These are phyloP conservation scores for Iphiclides podalirius DNA, from an alignment of 2,888 invertebrate genomes.

Conservation along the genomic window DNA sequence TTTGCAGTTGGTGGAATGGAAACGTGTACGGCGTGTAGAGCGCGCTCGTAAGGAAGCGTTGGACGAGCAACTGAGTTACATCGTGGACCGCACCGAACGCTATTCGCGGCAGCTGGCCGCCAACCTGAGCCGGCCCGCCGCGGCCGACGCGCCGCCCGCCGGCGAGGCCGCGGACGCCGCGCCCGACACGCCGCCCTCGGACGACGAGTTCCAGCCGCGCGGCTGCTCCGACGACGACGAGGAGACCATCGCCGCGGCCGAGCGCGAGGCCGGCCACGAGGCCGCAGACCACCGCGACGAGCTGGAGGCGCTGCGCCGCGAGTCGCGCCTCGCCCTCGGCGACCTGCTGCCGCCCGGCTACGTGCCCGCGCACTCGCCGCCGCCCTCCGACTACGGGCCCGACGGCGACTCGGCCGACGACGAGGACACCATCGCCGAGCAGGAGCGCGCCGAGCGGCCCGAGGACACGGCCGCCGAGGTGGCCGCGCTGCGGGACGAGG, in stretches of 20 bases:
- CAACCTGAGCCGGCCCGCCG: slow-evolving; percentile 80
- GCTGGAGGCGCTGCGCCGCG: slow-evolving; percentile 91
- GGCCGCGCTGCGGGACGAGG: slow-evolving; percentile 88
- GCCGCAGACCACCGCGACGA: slow-evolving; percentile 83
- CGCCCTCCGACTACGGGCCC: slow-evolving; percentile 86
- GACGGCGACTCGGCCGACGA: slow-evolving; percentile 84
- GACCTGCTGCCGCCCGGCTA: slow-evolving; percentile 93
- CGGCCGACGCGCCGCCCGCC: slow-evolving; percentile 23
- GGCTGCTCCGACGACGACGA: slow-evolving; percentile 91
- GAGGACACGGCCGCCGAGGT: slow-evolving; percentile 82
- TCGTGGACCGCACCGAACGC: slow-evolving; percentile 98
- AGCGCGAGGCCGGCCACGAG: slow-evolving; percentile 82
- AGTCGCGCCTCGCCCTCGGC: slow-evolving; percentile 93
- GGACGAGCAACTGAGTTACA: slow-evolving; percentile 97
- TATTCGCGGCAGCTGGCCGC: slow-evolving; percentile 95
- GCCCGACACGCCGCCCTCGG: slow-evolving; percentile 47
- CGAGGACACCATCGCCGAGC: slow-evolving; percentile 63
- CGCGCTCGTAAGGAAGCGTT: slow-evolving; percentile 96
- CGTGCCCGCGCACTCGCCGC: slow-evolving; percentile 82
- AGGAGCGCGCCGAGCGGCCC: slow-evolving; percentile 83
- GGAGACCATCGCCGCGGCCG: slow-evolving; percentile 94
- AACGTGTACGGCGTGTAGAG: slow-evolving; percentile 94
- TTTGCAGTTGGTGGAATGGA: slow-evolving; percentile 94
- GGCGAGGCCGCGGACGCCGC: slow-evolving; percentile 31
- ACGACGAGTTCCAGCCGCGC: slow-evolving; percentile 90